These are phyloP conservation scores for Merops nubicus DNA, from an alignment of 2,113 vertebrate species.

Conservation along the genomic window DNA sequence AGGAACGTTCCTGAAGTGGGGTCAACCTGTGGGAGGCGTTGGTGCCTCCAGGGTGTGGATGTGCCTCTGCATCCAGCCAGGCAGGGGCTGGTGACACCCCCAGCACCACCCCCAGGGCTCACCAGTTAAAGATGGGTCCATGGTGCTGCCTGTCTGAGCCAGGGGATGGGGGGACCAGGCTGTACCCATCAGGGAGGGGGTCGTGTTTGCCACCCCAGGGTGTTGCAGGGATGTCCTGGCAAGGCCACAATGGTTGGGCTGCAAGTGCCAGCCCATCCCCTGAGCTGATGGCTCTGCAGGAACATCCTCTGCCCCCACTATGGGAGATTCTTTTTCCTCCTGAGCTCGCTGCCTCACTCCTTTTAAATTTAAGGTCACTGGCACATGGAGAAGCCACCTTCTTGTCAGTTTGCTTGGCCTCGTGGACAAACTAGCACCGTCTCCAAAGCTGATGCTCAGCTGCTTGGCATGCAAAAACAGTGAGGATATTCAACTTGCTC, in stretches of 20 bases:
- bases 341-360: background rate
- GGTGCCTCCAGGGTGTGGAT: background rate
- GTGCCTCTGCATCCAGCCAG: background rate
- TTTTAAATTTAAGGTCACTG: background rate
- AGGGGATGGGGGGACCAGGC: background rate
- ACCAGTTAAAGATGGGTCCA: background rate
- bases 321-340: background rate
- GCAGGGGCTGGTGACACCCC: background rate
- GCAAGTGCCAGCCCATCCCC: background rate
- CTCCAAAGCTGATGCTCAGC: background rate
- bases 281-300: background rate
- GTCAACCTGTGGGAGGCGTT: background rate
- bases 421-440: fast-evolving
- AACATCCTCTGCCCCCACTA: background rate
- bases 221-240: background rate
- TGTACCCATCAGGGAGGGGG: fast-evolving
- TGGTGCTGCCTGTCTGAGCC: background rate
- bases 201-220: background rate
- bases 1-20: background rate
- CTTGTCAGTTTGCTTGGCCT: background rate
- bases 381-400: background rate
- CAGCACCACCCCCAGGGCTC: background rate
- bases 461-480: fast-evolving
- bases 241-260: background rate
- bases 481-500: background rate